Evolutionary conservation across 2,797 vertebrate species (phyloP), one percentile per base, ranked within the genome.

Genomic region (Sebastes itinus): DNA sequence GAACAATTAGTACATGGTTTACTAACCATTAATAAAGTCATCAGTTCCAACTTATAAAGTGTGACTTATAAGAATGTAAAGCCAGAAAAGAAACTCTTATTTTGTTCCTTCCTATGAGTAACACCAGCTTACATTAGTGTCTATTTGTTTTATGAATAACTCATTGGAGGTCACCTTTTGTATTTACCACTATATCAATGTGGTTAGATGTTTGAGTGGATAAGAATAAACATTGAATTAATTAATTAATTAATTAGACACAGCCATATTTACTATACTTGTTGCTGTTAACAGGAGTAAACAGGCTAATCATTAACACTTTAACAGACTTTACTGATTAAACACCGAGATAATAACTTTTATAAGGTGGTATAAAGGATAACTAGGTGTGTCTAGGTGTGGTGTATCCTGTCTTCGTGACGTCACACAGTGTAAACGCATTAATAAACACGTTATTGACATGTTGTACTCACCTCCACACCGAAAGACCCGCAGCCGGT

Each of bases 401-500:
- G 16, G 0, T 2, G 2, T 2, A 3, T 5, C 12, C 1, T 71
- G 67, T 22, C 6, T 8, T 7, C 8, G 1, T 2, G 13, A 7
- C 20, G 18, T 28, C 42, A 23, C 1, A 3, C 14, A 4, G 69
- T 70, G 59, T 7, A 2, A 23, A 11, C 6, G 20, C 8, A 33
- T 61, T 28, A 42, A 69, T 62, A 25, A 35, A 65, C 7, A 5
- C 27, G 27, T 71, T n/a, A 55, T 0, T 52, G n/a, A 68, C 59
- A 18, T 0, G 25, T 49, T 1, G 7, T 49, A 89, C 97, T 97
- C 94, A 99, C 97, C 97, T 99, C 97, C 84, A 99, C 95, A 55
- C 95, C 96, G 93, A 98, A 96, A 78, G 91, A 90, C 59, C 93
- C 96, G 91, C 97, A 98, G 94, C 96, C 97, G 89, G 95, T 96